phyloP scores from a whole-genome alignment of 2,113 vertebrate species.

The Ailurus styani region DNA sequence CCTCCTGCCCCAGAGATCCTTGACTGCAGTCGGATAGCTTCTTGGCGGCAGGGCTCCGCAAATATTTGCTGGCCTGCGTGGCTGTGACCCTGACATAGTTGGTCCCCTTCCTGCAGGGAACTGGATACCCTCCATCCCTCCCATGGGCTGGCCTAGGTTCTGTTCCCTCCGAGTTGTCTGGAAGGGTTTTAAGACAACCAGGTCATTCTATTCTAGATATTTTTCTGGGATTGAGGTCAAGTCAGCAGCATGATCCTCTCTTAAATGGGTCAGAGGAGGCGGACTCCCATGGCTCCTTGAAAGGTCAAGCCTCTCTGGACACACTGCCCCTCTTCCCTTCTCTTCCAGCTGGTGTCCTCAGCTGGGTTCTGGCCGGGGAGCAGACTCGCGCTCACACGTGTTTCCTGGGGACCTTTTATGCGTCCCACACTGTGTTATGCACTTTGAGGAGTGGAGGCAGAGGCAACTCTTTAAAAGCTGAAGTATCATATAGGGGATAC shows the following conservation, averaged over 20 bases:
- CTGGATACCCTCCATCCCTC: background rate
- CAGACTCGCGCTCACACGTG: background rate
- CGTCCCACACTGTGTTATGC: background rate
- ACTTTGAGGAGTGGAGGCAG: background rate
- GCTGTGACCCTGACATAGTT: conserved; percentile 17
- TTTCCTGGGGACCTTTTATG: background rate
- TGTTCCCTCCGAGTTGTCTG: conserved; percentile 29
- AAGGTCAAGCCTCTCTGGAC: background rate
- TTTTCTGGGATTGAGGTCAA: conserved; percentile 58
- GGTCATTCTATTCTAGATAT: conserved; percentile 43
- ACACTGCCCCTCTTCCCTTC: background rate
- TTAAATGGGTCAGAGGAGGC: conserved; percentile 31
- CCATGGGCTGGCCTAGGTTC: background rate
- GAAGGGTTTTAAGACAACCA: conserved; percentile 44
- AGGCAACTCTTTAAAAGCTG: background rate
- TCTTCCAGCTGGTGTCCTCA: background rate
- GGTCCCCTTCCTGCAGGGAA: background rate
- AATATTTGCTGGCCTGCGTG: background rate
- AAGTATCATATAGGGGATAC: background rate
- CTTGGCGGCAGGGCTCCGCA: background rate
- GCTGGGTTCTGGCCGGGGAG: background rate
- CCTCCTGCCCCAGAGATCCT: background rate
- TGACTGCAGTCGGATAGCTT: background rate
- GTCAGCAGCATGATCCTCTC: conserved; percentile 8
- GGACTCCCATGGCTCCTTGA: background rate